phyloP scores from a whole-genome alignment of 2,113 vertebrate species.

The Catharus minimus region DNA sequence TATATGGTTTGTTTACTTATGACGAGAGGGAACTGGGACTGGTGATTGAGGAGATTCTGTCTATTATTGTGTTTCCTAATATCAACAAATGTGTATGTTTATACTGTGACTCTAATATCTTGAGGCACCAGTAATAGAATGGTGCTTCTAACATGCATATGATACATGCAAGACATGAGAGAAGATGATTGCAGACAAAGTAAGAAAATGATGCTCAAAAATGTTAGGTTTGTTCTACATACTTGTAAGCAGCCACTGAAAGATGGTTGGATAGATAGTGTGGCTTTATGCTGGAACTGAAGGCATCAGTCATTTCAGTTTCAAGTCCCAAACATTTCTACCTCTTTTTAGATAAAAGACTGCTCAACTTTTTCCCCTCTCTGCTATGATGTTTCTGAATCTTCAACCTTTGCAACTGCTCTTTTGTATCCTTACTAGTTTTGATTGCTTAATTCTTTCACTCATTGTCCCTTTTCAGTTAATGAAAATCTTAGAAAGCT shows the following conservation, averaged over 20 bases:
- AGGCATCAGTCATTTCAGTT: neutral
- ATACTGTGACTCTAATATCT: neutral
- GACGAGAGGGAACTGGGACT: neutral
- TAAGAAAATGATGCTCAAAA: neutral
- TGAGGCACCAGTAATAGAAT: neutral
- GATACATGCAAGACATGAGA: neutral
- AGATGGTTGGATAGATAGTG: neutral
- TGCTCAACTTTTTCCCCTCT: constrained; percentile 6
- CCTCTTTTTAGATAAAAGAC: neutral
- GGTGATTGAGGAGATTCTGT: constrained; percentile 1
- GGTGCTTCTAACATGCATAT: neutral
- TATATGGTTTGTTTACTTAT: constrained; percentile 53
- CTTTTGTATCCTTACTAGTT: constrained; percentile 3
- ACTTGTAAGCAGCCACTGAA: neutral
- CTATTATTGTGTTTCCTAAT: neutral
- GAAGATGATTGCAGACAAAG: constrained; percentile 7
- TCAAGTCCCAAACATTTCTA: neutral
- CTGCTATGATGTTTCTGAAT: constrained; percentile 17
- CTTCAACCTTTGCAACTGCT: constrained; percentile 9
- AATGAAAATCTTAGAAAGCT: constrained; percentile 56
- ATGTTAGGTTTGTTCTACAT: neutral
- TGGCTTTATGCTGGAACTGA: neutral
- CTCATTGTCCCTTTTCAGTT: constrained; percentile 47
- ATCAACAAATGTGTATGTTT: constrained; percentile 30
- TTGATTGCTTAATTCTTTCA: constrained; percentile 13